These are phyloP conservation scores for Pogoniulus pusillus DNA, from an alignment of 2,797 vertebrate species.

Conservation along the genomic window DNA sequence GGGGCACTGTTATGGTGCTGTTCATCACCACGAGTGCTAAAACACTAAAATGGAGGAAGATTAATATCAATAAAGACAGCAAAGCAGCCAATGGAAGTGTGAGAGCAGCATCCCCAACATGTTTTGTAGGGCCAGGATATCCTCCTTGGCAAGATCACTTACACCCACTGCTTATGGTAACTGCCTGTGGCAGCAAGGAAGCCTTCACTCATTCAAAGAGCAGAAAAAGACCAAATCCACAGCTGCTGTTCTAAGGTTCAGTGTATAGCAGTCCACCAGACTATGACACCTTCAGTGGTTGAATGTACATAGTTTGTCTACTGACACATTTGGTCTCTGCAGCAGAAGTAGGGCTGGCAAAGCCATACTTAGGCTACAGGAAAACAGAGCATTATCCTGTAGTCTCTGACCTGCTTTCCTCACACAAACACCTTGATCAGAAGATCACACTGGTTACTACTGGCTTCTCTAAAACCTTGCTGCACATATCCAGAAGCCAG, in stretches of 20 bases:
- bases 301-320: fast-evolving
- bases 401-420: background rate
- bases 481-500: background rate
- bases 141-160: background rate
- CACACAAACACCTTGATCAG: background rate
- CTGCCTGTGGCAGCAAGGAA: background rate
- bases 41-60: constrained; percentile 30
- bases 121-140: background rate
- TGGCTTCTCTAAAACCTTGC: background rate
- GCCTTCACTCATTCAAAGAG: background rate
- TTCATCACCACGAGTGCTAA: background rate
- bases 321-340: background rate
- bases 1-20: background rate
- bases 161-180: background rate
- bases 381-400: background rate
- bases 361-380: background rate
- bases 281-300: background rate
- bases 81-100: background rate
- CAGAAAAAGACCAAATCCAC: background rate
- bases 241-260: background rate
- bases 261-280: background rate
- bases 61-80: background rate
- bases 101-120: background rate
- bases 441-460: background rate
- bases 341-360: background rate